phyloP scores from a whole-genome alignment of 92 coral and sea anemone species.

The Diadumene lineata region DNA sequence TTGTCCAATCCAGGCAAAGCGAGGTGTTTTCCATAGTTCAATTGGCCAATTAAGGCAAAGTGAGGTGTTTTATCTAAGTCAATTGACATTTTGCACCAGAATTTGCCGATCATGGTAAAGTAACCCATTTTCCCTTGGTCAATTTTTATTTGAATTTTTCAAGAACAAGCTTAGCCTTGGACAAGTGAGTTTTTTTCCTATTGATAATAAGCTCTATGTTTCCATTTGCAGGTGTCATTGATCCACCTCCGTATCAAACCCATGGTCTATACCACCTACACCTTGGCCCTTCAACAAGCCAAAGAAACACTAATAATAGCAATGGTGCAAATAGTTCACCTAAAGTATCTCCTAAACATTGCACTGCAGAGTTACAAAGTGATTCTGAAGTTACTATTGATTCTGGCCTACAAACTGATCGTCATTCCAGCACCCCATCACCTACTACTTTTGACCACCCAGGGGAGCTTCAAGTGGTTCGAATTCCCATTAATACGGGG shows the following conservation, averaged over 20 bases:
- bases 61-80: no score
- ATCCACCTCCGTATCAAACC: slow-evolving; percentile 73
- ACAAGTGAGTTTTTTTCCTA: no score
- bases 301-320: slow-evolving; percentile 35
- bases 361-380: slow-evolving; percentile 70
- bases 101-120: no score
- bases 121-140: no score
- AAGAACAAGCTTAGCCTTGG: no score
- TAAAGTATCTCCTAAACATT: slow-evolving; percentile 59
- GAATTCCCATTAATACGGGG: slow-evolving; percentile 70
- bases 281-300: slow-evolving; percentile 37
- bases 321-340: slow-evolving; percentile 50
- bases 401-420: slow-evolving; percentile 92
- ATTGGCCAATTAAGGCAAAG: no score
- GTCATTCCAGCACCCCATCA: slow-evolving; percentile 81
- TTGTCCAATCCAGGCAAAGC: neutral
- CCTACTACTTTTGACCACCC: slow-evolving; percentile 85
- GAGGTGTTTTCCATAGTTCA: no score
- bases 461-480: slow-evolving; percentile 78
- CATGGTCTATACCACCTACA: slow-evolving; percentile 38
- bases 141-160: no score
- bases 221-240: slow-evolving; percentile 48
- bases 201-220: neutral
- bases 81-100: no score
- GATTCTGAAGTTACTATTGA: slow-evolving; percentile 89